Evolutionary conservation across 2,888 invertebrate species (phyloP).

Genomic region (Epirrhoe tristata): DNA sequence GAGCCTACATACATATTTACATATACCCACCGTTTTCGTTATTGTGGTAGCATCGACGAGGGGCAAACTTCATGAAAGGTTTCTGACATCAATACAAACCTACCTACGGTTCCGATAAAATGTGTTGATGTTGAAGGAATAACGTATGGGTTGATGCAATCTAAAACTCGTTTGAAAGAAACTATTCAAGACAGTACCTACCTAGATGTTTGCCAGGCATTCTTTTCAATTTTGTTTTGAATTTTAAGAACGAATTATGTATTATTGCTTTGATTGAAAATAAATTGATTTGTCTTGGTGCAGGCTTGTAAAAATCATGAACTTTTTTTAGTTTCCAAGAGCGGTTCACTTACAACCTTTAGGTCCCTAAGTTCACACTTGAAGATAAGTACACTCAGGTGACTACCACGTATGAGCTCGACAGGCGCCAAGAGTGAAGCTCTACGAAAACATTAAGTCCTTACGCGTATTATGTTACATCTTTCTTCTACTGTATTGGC

Average conservation of each 20-base stretch:
- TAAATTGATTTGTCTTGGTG: too few species aligned
- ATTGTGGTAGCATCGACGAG: constrained; percentile 58
- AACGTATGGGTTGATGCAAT: constrained; percentile 14
- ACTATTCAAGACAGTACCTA: neutral
- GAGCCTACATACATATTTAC: constrained; percentile 57
- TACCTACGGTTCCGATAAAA: constrained; percentile 53
- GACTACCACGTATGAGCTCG: neutral
- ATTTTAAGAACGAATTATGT: too few species aligned
- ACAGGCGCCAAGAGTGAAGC: constrained; percentile 31
- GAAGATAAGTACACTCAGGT: neutral
- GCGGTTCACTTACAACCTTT: too few species aligned
- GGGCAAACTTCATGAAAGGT: constrained; percentile 56
- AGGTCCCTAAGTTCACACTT: neutral
- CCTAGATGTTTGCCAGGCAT: neutral
- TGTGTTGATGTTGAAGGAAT: constrained; percentile 24
- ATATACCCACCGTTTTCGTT: constrained; percentile 63
- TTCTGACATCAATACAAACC: constrained; percentile 54
- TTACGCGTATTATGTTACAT: constrained; percentile 18
- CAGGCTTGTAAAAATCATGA: too few species aligned
- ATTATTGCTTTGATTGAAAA: too few species aligned
- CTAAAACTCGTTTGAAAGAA: constrained; percentile 4
- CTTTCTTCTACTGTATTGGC: neutral
- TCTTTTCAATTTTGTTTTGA: neutral
- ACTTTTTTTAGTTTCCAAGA: too few species aligned
- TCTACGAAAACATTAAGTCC: constrained; percentile 27